Evolutionary conservation across 2,113 vertebrate species (phyloP).

Genomic region (Thalassoma bifasciatum): DNA sequence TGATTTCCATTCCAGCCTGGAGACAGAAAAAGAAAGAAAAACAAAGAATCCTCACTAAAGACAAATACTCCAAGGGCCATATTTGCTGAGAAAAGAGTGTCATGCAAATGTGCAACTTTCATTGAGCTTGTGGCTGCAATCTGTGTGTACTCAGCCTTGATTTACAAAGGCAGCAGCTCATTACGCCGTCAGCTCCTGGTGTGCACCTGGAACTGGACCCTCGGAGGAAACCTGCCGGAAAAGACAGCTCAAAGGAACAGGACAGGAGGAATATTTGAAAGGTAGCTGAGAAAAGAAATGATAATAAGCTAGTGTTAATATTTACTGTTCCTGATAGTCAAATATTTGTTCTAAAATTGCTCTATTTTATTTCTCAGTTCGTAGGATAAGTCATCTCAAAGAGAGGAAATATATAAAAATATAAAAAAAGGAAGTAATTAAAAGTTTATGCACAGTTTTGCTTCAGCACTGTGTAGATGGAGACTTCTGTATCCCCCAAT

Average conservation of each 20-base stretch:
- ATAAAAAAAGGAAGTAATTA: too few relatives aligned
- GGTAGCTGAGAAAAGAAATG: neutral
- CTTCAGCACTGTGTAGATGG: too few relatives aligned
- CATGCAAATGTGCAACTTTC: neutral
- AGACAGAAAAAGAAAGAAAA: neutral
- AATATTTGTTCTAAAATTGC: neutral
- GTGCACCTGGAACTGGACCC: neutral
- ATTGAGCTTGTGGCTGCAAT: neutral
- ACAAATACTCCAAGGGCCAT: neutral
- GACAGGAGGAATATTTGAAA: too few relatives aligned
- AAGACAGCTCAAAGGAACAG: neutral
- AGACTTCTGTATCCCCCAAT: too few relatives aligned
- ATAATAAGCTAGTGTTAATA: too few relatives aligned
- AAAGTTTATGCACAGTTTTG: too few relatives aligned
- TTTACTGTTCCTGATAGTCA: neutral
- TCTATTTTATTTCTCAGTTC: too few relatives aligned
- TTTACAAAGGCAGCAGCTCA: conserved; percentile 4
- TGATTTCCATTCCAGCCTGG: neutral
- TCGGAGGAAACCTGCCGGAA: neutral
- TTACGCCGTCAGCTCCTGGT: neutral
- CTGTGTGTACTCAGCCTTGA: neutral
- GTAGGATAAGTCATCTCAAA: too few relatives aligned
- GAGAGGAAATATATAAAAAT: too few relatives aligned
- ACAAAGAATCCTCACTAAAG: neutral
- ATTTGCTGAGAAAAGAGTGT: neutral